Conservation (phyloP, 2,113 vertebrate species). For the Uria lomvia region DNA sequence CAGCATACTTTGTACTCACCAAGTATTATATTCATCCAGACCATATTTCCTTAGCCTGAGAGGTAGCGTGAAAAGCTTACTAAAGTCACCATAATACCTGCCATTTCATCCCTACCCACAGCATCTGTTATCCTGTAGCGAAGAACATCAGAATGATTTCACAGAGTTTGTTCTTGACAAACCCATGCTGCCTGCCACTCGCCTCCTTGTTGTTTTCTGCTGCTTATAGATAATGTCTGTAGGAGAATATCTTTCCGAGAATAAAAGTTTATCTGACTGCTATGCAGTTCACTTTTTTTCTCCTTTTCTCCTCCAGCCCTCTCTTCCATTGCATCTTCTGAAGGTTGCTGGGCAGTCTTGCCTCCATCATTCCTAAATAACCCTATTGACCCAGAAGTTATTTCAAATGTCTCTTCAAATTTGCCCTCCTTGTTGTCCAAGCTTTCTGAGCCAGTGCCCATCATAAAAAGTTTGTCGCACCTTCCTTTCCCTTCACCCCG, state of each 20-base stretch:
- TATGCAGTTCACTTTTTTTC: not conserved
- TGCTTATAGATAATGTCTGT: not conserved
- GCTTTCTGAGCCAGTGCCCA: not conserved
- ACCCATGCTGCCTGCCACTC: not conserved
- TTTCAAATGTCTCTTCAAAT: not conserved
- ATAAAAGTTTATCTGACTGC: not conserved
- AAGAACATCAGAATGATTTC: conserved; percentile 20
- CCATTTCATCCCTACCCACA: conserved; percentile 10
- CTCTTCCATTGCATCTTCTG: not conserved
- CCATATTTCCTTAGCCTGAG: not conserved
- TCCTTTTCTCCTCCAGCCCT: not conserved
- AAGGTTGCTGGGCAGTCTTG: not conserved
- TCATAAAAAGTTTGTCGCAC: not conserved
- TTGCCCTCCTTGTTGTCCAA: not conserved
- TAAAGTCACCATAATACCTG: not conserved
- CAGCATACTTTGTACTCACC: not conserved
- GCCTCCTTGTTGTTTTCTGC: not conserved
- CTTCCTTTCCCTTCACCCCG: not conserved
- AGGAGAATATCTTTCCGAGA: not conserved
- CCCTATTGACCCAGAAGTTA: not conserved
- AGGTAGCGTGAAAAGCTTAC: not conserved
- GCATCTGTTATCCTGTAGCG: not conserved
- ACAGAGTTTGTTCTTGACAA: not conserved
- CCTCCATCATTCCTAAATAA: not conserved
- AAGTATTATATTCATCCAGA: not conserved